phyloP scores from a whole-genome alignment of 2,888 invertebrate genomes.

The Diarsia mendica region DNA sequence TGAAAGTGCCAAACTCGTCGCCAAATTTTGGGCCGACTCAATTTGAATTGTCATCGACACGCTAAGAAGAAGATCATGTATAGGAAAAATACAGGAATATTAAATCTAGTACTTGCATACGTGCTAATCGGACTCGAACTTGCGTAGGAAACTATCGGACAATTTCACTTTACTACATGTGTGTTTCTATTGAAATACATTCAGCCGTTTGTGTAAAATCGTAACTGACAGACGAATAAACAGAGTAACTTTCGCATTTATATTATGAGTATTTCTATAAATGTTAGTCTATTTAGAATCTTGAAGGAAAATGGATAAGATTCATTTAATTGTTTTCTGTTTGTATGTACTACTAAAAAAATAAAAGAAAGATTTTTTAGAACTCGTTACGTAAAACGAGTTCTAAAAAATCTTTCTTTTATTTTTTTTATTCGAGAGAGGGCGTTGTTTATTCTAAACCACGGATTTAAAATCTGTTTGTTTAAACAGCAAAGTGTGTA shows the following conservation, averaged over 20 bases:
- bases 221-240: neutral
- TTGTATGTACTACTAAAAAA: neutral
- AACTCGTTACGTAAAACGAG: conserved; percentile 1
- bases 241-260: neutral
- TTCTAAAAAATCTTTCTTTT: conserved; percentile 39
- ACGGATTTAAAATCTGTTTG: conserved; percentile 28
- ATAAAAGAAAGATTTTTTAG: no score
- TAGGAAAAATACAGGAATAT: neutral
- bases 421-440: conserved; percentile 34
- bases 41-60: no score
- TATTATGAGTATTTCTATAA: neutral
- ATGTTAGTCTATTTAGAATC: neutral
- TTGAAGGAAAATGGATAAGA: neutral
- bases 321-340: neutral
- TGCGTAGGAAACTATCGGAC: neutral
- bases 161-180: neutral
- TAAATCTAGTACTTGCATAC: neutral
- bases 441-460: conserved; percentile 39
- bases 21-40: no score
- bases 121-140: neutral
- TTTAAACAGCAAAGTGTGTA: conserved; percentile 50
- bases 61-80: no score
- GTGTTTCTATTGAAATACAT: neutral
- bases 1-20: no score
- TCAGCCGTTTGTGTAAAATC: neutral